Base-by-base conservation (phyloP, 2,113 vertebrate species). In the Chaetodon auriga region DNA sequence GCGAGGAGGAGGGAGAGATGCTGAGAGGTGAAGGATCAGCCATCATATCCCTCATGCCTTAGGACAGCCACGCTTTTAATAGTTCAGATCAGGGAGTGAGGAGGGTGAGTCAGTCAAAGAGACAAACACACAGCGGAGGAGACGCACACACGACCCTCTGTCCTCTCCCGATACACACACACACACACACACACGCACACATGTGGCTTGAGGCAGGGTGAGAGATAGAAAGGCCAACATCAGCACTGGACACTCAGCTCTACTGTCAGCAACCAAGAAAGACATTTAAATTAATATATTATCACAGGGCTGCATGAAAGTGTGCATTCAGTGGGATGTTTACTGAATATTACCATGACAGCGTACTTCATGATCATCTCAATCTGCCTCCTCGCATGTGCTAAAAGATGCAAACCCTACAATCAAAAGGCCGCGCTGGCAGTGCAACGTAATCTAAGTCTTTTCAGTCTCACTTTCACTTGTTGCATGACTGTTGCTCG, bases 21-120 rank as follows among this genome's bases (percentile, higher is more conserved):
- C 83, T 75, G 86, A 66, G 86, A 90, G 89, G 82, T 90, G 93
- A 92, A 85, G 81, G 89, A 91, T 92, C 92, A 87, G 76, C 90
- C 87, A 81, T 90, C 88, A 62, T 79, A 86, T 81, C 87, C 69
- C 69, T 91, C 78, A 55, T 46, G 90, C 90, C 87, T 75, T 30
- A 72, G 88, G 90, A 91, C 75, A 81, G 81, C 62, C 71, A 64
- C 9, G 87, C 90, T 91, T 93, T 89, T 93, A 93, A 91, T 91
- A 89, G 89, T 86, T 89, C 82, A 68, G 65, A 85, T 85, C 79
- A 85, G 75, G 76, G 88, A 90, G 84, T 78, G 86, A 89, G 63
- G 85, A 79, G 77, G 79, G 85, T 92, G 92, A 92, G 87, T 94
- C 90, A 93, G 86, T 86, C 84, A 83, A 81, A 87, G 78, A 84